These are phyloP conservation scores for Hucho hucho DNA, from an alignment of 2,113 vertebrate genomes.

Conservation along the genomic window DNA sequence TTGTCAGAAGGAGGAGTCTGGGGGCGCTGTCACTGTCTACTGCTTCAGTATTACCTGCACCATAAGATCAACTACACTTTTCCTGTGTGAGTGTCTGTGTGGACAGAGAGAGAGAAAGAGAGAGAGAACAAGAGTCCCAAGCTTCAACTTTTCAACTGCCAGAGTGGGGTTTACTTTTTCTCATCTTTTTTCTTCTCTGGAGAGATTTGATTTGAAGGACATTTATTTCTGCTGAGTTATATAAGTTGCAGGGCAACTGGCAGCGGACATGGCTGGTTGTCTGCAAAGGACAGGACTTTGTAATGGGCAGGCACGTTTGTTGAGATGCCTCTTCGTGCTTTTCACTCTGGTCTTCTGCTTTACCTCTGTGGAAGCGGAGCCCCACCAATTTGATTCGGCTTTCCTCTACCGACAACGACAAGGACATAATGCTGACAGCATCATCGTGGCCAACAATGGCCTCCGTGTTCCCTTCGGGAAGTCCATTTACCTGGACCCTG, in stretches of 20 bases:
- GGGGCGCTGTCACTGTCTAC: slow-evolving; percentile 66
- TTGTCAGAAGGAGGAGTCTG: slow-evolving; percentile 72
- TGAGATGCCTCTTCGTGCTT: slow-evolving; percentile 53
- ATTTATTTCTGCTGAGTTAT: slow-evolving; percentile 42
- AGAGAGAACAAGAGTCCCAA: slow-evolving; percentile 30
- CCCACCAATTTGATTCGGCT: slow-evolving; percentile 47
- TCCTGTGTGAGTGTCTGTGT: slow-evolving; percentile 40
- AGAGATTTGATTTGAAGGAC: slow-evolving; percentile 15
- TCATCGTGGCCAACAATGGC: slow-evolving; percentile 75
- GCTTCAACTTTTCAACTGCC: slow-evolving; percentile 16
- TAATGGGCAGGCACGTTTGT: slow-evolving; percentile 48
- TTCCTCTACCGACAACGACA: slow-evolving; percentile 65
- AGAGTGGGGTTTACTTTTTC: slow-evolving; percentile 19
- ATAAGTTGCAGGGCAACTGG: slow-evolving; percentile 63
- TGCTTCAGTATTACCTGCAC: slow-evolving; percentile 81
- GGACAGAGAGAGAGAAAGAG: slow-evolving; percentile 2
- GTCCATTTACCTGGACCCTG: slow-evolving; percentile 78
- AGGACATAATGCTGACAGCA: slow-evolving; percentile 68
- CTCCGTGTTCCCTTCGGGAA: slow-evolving; percentile 80
- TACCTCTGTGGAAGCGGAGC: slow-evolving; percentile 53
- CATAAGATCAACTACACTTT: slow-evolving; percentile 68
- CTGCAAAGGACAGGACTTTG: slow-evolving; percentile 60
- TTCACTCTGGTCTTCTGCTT: slow-evolving; percentile 54
- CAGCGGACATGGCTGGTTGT: slow-evolving; percentile 76
- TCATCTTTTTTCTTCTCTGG: slow-evolving; percentile 10